A percentile compares a stretch with the other conserved stretches of the same genome.
phyloP scores from a whole-genome alignment of 2,888 invertebrate species.

The Drosophila macrospina region DNA sequence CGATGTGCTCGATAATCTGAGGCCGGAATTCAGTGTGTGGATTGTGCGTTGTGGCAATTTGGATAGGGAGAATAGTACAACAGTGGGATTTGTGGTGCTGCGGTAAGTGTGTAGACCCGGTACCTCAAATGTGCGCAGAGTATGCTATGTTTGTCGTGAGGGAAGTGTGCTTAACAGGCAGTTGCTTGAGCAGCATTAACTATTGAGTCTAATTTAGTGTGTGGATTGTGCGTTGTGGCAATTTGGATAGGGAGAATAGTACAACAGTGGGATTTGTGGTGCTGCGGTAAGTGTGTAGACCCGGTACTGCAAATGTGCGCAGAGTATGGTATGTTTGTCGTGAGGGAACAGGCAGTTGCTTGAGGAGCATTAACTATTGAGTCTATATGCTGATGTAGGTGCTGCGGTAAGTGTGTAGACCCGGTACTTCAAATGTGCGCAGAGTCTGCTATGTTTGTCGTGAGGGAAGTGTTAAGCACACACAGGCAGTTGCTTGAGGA shows the following conservation, averaged over 20 bases:
- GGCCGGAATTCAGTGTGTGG: slow-evolving; percentile 55
- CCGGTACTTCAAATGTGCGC: background rate
- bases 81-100: slow-evolving; percentile 76
- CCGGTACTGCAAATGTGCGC: background rate
- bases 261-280: slow-evolving; percentile 75
- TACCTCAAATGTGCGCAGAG: background rate
- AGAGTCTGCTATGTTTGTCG: no score
- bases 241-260: slow-evolving; percentile 34
- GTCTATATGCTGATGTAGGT: no score
- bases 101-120: slow-evolving; percentile 50
- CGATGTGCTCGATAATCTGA: slow-evolving; percentile 58
- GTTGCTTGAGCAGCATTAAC: no score
- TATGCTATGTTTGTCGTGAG: no score
- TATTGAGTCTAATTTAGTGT: slow-evolving; percentile 40
- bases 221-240: slow-evolving; percentile 72
- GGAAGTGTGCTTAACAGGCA: no score
- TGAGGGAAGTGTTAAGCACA: no score
- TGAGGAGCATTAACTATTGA: no score
- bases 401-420: slow-evolving; percentile 59
- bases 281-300: slow-evolving; percentile 59
- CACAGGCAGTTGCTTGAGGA: no score
- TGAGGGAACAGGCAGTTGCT: no score
- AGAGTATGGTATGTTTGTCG: no score
- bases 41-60: slow-evolving; percentile 69
- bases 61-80: slow-evolving; percentile 41